Conservation (phyloP, 2,888 invertebrate species). For the Clivina fossor region DNA sequence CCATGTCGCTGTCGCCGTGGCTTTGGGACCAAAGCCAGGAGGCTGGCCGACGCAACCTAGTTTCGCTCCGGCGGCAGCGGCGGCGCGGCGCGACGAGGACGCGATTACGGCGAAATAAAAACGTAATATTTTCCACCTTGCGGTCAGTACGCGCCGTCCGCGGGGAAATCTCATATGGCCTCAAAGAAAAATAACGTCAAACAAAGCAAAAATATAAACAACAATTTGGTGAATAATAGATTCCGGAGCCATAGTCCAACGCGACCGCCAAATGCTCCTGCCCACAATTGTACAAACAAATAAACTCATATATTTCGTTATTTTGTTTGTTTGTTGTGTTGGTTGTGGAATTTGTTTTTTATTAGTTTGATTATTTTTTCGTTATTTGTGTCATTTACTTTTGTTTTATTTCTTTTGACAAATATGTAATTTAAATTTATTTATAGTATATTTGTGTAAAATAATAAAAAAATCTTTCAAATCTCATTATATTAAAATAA, state of each 20-base stretch:
- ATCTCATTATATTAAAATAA: too few species aligned
- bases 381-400: too few species aligned
- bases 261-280: conserved; percentile 8
- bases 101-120: conserved; percentile 35
- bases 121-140: conserved; percentile 45
- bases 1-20: too few species aligned
- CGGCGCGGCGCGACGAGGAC: conserved; percentile 7
- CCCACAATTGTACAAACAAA: conserved; percentile 49
- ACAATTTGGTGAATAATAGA: conserved; percentile 46
- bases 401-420: too few species aligned
- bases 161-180: conserved; percentile 46
- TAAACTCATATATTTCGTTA: conserved; percentile 34
- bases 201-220: conserved; percentile 39
- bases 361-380: too few species aligned
- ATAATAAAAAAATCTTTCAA: too few species aligned
- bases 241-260: conserved; percentile 41
- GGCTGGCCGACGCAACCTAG: neutral
- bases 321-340: conserved; percentile 7
- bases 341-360: too few species aligned
- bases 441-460: too few species aligned
- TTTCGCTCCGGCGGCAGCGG: neutral
- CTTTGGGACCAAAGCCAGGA: too few species aligned
- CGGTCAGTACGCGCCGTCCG: conserved; percentile 43
- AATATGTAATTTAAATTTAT: too few species aligned
- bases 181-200: conserved; percentile 46